phyloP scores from a whole-genome alignment of 2,888 invertebrate genomes.

The Chymomyza fuscimana region DNA sequence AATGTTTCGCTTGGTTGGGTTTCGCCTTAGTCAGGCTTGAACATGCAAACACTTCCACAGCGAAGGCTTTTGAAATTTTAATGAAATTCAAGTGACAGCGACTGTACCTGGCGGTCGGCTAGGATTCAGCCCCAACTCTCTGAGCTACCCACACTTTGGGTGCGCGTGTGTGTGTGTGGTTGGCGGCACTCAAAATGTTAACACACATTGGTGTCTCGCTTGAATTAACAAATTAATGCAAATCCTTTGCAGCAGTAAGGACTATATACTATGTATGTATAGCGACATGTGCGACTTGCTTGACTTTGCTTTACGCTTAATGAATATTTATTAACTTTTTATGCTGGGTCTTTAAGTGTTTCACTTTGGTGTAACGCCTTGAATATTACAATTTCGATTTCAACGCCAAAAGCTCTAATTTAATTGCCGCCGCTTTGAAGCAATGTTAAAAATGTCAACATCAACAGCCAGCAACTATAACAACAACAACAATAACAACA shows the following conservation, averaged over 20 bases:
- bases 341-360: constrained; percentile 4
- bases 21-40: neutral
- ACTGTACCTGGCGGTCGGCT: constrained; percentile 14
- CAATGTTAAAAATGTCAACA: constrained; percentile 9
- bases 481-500: constrained; percentile 30
- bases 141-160: neutral
- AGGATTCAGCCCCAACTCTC: neutral
- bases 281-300: constrained; percentile 1
- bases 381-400: neutral
- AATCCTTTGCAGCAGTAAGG: constrained; percentile 46
- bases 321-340: constrained; percentile 67
- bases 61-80: constrained; percentile 59
- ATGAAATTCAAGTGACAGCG: constrained; percentile 55
- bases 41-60: neutral
- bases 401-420: constrained; percentile 42
- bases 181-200: constrained; percentile 8
- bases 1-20: neutral
- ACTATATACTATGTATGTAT: neutral
- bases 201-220: constrained; percentile 60
- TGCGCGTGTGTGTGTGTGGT: constrained; percentile 2
- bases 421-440: constrained; percentile 52
- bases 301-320: constrained; percentile 40
- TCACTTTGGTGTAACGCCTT: neutral
- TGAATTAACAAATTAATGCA: constrained; percentile 76
- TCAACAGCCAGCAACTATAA: constrained; percentile 19